phyloP scores from a whole-genome alignment of 2,113 vertebrate genomes.

The Cyrtonyx montezumae region DNA sequence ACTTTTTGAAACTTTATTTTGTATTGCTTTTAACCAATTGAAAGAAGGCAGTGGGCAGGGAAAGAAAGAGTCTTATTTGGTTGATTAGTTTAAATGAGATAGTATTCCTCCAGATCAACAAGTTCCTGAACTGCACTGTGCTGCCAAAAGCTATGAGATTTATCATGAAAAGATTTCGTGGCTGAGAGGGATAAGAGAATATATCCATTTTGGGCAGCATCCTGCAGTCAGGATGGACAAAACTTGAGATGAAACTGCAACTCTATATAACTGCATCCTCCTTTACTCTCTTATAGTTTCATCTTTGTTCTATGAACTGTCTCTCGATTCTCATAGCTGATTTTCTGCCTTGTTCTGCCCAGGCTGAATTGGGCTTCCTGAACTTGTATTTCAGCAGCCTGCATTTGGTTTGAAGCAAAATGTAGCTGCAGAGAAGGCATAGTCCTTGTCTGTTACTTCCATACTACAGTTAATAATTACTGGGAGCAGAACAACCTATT shows the following conservation, averaged over 20 bases:
- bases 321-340: neutral
- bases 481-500: neutral
- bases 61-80: neutral
- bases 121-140: neutral
- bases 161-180: neutral
- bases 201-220: fast-evolving
- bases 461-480: neutral
- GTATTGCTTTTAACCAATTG: neutral
- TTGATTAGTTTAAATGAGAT: neutral
- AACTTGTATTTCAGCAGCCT: neutral
- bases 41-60: neutral
- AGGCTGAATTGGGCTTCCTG: neutral
- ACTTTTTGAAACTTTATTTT: neutral
- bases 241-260: neutral
- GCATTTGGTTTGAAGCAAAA: neutral
- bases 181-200: neutral
- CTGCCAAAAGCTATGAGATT: neutral
- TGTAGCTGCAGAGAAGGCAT: neutral
- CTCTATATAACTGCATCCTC: neutral
- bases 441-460: neutral
- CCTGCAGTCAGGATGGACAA: neutral
- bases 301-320: neutral
- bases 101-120: neutral
- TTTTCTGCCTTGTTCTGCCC: neutral
- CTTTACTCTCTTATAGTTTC: neutral